Conservation (phyloP, 2,797 vertebrate species). For the Falco peregrinus region DNA sequence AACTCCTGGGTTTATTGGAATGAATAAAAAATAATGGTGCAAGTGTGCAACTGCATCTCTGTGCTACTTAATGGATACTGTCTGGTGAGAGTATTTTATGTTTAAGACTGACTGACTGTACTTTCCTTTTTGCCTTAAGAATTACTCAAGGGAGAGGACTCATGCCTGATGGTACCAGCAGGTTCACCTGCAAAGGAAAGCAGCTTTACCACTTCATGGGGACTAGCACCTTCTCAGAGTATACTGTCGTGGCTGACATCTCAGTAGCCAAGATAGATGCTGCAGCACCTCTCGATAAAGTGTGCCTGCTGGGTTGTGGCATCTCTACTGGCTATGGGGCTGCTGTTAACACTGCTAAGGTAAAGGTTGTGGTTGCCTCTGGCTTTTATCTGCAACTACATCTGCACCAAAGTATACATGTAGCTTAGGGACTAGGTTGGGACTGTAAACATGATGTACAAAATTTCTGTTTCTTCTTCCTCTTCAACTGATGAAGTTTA, state of each 20-base stretch:
- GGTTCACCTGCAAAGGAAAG: conserved; percentile 95
- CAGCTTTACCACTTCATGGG: conserved; percentile 96
- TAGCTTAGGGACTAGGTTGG: not conserved
- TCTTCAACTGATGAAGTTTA: not conserved
- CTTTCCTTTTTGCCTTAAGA: conserved; percentile 72
- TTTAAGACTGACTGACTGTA: not conserved
- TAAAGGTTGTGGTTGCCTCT: conserved; percentile 45
- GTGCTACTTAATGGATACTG: not conserved
- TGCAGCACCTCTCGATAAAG: conserved; percentile 90
- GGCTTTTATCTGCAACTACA: not conserved
- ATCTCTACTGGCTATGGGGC: conserved; percentile 96
- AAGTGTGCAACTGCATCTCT: not conserved
- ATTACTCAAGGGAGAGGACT: conserved; percentile 93
- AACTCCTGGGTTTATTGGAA: not conserved
- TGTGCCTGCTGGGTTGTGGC: conserved; percentile 95
- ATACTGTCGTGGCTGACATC: conserved; percentile 95
- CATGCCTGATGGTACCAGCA: conserved; percentile 92
- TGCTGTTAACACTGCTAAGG: conserved; percentile 93
- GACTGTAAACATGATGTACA: not conserved
- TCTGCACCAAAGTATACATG: not conserved
- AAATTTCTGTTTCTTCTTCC: not conserved
- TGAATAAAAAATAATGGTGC: not conserved
- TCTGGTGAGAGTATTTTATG: not conserved
- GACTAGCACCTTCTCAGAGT: conserved; percentile 98
- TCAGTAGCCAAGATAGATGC: conserved; percentile 91